Evolutionary conservation across 2,113 vertebrate species (phyloP).

Genomic region (Empidonax traillii): DNA sequence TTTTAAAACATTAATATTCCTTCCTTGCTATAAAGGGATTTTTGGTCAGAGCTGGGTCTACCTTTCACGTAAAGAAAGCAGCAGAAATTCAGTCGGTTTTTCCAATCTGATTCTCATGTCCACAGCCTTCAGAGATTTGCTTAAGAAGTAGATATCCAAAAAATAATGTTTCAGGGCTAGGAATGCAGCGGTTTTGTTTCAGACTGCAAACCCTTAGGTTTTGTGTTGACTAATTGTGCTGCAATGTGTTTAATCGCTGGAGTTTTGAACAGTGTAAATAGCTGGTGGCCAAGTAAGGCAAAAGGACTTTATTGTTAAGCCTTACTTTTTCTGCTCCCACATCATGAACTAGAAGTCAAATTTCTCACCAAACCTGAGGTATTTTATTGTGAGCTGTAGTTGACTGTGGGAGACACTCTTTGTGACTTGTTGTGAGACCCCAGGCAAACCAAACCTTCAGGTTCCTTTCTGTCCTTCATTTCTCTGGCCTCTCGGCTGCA

Average conservation of each 20-base stretch:
- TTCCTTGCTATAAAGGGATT: background rate
- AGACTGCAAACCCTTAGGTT: background rate
- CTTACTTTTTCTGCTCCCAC: background rate
- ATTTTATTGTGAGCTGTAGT: background rate
- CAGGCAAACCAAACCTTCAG: background rate
- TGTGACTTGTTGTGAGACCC: background rate
- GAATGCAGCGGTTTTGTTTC: background rate
- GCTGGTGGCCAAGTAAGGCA: background rate
- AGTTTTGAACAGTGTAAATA: background rate
- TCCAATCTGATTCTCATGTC: background rate
- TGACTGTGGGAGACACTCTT: background rate
- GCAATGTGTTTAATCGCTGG: background rate
- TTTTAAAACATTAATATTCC: slow-evolving; percentile 49
- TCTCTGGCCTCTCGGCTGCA: background rate
- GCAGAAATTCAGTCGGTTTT: background rate
- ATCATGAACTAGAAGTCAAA: fast-evolving
- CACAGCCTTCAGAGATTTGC: background rate
- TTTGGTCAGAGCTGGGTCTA: background rate
- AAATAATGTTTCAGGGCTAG: background rate
- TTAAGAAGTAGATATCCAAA: background rate
- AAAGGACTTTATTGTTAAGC: background rate
- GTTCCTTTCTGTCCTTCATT: background rate
- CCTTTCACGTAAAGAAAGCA: background rate
- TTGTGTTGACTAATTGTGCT: background rate
- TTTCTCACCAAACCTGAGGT: background rate